Base-by-base conservation (phyloP, 1,140 invertebrate genomes). In the Drosophila ironensis region DNA sequence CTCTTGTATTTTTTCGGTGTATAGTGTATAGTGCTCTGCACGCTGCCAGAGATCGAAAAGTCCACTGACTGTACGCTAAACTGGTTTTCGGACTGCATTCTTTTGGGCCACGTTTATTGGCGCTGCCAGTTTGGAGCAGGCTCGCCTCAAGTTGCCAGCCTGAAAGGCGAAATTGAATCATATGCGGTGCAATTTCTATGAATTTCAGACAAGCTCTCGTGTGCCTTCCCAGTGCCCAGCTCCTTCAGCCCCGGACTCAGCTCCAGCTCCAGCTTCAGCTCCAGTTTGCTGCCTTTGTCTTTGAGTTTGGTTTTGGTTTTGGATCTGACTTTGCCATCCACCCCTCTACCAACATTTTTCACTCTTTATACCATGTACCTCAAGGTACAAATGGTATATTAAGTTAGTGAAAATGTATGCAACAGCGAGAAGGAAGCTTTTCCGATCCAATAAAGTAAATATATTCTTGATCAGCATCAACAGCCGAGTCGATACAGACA, bases 61-160 rank as follows among this genome's bases (percentile, higher is more conserved):
- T 70, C 75, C 57, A 80, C 80, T 86, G 71, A 71, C 80, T 86
- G 67, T 86, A 87, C 71, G 81, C 80, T 72, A 75, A 84, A 84
- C 80, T 84, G 80, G 80, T 86, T 86, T 86, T 87, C 63, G 56
- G 75, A 84, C 80, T 86, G 80, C 80, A 86, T 86, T 86, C 80
- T 86, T 86, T 80, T 71, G 67, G 80, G 80, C 80, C 80, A 84
- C 75, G 80, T 86, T 84, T 84, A 77, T 84, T 61, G 78, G 74
- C 74, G 61, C 73, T 72, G 60, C 60, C 61, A 48, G 53, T 37
- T 57, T 57, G 17, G 20, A 57, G 44, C 41, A 33, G 46, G 53
- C 52, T 48, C 68, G 27, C 44, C 40, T 47, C 48, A 72, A 48
- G 59, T 46, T 54, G 64, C 20, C 48, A 25, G 47, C 12, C 41